Base-by-base conservation (phyloP, 2,888 invertebrate species). In the Lobophora halterata region DNA sequence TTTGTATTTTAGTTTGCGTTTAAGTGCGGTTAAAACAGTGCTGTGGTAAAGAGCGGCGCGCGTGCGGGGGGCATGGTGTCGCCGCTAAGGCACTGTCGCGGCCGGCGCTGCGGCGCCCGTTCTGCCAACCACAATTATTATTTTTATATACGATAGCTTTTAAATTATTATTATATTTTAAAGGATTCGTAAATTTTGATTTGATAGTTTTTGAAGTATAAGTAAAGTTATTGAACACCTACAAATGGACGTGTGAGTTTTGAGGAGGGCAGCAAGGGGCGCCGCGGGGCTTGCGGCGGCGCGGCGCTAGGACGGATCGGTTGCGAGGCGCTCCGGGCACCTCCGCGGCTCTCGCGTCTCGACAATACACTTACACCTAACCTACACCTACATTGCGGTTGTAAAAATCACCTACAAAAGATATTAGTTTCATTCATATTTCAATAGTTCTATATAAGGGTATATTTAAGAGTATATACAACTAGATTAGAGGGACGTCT, bases 341-440 rank as follows among this genome's bases (percentile, higher is more conserved):
- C 67, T 64, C 67, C 74, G 72, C 72, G 75, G 72, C 77, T 74
- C 74, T 78, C 78, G 76, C 77, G 71, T 75, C 74, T 78, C 70
- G 69, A 75, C 73, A 72, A 73, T 77, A 68, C 71, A 76, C 82
- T 81, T 85, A 83, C 76, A 70, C 67, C 65, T 81, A 77, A 71
- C 42, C 42, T 71, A 72, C 67, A 81, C 80, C 86, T 86, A 86
- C 86, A 68, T 81, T 85, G 85, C 86, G 76, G 77, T 88, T 88
- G 88, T 88, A 88, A 88, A 88, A 86, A 85, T 87, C 85, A 79
- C 82, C 88, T 88, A 88, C 88, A 88, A 88, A 88, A 88, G 88
- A 88, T 88, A 88, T 87, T 87, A 87, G 79, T 86, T 87, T 85
- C 85, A 80, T 88, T 79, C 86, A 79, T 79, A 79, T 85, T 83